phyloP scores from a whole-genome alignment of 2,113 vertebrate species.

The Myrmophylax atrothorax region DNA sequence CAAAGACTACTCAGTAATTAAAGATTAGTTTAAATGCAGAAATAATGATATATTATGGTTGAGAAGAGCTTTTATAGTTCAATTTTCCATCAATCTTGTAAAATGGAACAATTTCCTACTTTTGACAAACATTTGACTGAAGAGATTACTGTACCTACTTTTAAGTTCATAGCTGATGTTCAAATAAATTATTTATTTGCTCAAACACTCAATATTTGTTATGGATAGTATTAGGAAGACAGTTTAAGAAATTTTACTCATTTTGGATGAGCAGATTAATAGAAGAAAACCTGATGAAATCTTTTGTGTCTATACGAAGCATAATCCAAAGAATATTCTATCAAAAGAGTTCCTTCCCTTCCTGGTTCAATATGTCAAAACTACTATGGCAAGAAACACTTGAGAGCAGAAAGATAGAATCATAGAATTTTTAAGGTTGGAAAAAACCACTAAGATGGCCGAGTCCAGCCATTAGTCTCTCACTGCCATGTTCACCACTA shows the following conservation, averaged over 20 bases:
- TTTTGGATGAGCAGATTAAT: not conserved
- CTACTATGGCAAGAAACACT: not conserved
- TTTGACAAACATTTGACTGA: not conserved
- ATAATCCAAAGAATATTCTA: not conserved
- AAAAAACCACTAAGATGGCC: not conserved
- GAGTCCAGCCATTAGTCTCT: not conserved
- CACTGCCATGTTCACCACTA: not conserved
- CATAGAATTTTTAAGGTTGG: not conserved
- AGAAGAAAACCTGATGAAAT: not conserved
- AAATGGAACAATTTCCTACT: not conserved
- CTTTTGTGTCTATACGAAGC: not conserved
- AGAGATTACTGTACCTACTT: not conserved
- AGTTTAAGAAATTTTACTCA: not conserved
- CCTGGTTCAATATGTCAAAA: not conserved
- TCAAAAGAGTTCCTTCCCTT: not conserved
- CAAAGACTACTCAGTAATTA: not conserved
- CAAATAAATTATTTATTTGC: not conserved
- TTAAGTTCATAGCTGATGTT: not conserved
- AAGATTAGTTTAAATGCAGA: not conserved
- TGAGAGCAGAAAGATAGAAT: not conserved
- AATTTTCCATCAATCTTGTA: not conserved
- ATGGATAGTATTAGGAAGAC: not conserved
- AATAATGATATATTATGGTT: not conserved
- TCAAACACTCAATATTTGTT: not conserved
- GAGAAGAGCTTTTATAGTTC: not conserved